phyloP scores from a whole-genome alignment of 2,113 vertebrate genomes.

The Romanogobio albipinnatus region DNA sequence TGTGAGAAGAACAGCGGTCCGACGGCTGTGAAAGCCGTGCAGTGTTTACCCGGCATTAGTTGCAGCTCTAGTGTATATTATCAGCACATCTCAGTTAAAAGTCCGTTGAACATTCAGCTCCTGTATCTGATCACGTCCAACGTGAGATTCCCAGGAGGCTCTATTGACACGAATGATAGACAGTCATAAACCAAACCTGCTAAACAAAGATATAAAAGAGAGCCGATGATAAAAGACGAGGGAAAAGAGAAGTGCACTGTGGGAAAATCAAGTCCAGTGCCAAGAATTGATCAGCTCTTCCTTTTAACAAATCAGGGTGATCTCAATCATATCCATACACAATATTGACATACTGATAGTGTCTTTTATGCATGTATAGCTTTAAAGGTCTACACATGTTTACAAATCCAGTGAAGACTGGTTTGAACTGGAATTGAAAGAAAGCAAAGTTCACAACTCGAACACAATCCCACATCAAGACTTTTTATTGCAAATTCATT shows the following conservation, averaged over 20 bases:
- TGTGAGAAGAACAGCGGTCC: no score
- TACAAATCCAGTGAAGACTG: background rate
- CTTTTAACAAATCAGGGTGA: background rate
- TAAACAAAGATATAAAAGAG: slow-evolving; percentile 4
- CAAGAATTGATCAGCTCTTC: background rate
- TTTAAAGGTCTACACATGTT: background rate
- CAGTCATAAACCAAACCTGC: slow-evolving; percentile 13
- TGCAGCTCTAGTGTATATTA: background rate
- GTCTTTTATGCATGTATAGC: background rate
- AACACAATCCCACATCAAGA: background rate
- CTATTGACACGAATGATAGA: slow-evolving; percentile 6
- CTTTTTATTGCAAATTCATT: background rate
- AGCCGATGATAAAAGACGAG: background rate
- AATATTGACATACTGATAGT: background rate
- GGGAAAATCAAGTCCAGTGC: slow-evolving; percentile 9
- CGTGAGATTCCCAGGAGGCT: slow-evolving; percentile 5
- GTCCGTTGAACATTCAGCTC: background rate
- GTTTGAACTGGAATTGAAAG: background rate
- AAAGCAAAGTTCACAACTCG: background rate
- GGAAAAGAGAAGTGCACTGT: slow-evolving; percentile 25
- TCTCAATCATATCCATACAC: background rate
- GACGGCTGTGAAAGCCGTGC: no score
- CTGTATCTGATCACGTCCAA: background rate
- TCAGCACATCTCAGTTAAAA: slow-evolving; percentile 1
- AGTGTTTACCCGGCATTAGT: no score